Conservation (phyloP, 1,140 invertebrate species). For the Bicyclus anynana region DNA sequence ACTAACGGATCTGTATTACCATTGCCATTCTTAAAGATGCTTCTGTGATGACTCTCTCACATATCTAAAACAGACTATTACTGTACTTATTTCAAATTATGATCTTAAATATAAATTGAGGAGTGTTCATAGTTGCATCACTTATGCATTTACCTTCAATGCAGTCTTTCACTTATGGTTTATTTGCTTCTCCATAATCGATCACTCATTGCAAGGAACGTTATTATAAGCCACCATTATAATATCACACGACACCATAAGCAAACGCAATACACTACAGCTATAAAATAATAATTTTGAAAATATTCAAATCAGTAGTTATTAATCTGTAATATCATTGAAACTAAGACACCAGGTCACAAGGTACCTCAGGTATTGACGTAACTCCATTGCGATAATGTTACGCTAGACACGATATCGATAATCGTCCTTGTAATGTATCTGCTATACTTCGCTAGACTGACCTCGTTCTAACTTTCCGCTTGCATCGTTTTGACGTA, state of each 20-base stretch:
- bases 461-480: conserved; percentile 59
- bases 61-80: not conserved
- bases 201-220: conserved; percentile 64
- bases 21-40: conserved; percentile 2
- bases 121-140: conserved; percentile 26
- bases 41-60: conserved; percentile 9
- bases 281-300: not conserved
- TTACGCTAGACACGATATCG: conserved; percentile 8
- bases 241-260: not conserved
- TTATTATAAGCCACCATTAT: conserved; percentile 38
- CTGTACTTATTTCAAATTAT: not conserved
- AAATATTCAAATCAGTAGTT: not conserved
- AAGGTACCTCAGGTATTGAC: not conserved
- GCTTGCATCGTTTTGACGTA: conserved; percentile 66
- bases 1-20: conserved; percentile 3
- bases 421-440: conserved; percentile 56
- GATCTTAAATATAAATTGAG: not conserved
- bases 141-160: conserved; percentile 27
- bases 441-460: conserved; percentile 48
- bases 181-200: conserved; percentile 50
- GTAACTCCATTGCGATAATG: not conserved
- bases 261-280: not conserved
- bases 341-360: not conserved
- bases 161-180: conserved; percentile 41
- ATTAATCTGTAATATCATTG: not conserved